Evolutionary conservation across 2,797 vertebrate genomes (phyloP).

Genomic region (Nothura maculosa): DNA sequence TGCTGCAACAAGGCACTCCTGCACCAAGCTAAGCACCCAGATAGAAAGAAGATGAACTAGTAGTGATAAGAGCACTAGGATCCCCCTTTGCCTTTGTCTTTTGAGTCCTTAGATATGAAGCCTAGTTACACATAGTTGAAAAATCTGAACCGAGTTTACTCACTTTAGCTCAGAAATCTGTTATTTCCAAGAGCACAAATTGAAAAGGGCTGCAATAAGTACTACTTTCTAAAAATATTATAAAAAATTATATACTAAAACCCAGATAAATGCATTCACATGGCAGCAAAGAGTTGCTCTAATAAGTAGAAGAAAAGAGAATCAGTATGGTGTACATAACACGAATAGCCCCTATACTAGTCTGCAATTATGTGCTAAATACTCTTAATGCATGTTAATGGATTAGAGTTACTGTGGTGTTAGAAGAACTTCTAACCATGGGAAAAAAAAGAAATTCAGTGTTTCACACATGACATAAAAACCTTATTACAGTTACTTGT

Average conservation of each 20-base stretch:
- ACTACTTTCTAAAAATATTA: too few species aligned
- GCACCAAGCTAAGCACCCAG: background rate
- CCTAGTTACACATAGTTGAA: background rate
- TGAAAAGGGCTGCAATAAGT: background rate
- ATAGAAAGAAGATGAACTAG: background rate
- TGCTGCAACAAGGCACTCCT: too few species aligned
- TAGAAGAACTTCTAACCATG: background rate
- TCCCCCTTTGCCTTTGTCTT: background rate
- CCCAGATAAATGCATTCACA: rapidly evolving
- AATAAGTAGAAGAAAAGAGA: background rate
- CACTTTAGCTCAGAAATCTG: background rate
- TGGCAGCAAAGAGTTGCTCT: background rate
- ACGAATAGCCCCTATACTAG: background rate
- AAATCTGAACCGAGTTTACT: background rate
- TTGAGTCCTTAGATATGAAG: rapidly evolving
- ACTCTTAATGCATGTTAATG: background rate
- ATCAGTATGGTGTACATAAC: background rate
- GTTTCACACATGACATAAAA: background rate
- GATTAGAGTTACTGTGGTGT: background rate
- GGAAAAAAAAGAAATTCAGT: background rate
- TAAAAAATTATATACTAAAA: too few species aligned
- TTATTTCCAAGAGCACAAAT: background rate
- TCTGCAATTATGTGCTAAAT: background rate
- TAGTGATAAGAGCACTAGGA: background rate
- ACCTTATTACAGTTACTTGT: rapidly evolving